Evolutionary conservation across 2,797 vertebrate genomes (phyloP), one percentile per base, ranked within the genome.

Genomic region (Enteromius anoplus): DNA sequence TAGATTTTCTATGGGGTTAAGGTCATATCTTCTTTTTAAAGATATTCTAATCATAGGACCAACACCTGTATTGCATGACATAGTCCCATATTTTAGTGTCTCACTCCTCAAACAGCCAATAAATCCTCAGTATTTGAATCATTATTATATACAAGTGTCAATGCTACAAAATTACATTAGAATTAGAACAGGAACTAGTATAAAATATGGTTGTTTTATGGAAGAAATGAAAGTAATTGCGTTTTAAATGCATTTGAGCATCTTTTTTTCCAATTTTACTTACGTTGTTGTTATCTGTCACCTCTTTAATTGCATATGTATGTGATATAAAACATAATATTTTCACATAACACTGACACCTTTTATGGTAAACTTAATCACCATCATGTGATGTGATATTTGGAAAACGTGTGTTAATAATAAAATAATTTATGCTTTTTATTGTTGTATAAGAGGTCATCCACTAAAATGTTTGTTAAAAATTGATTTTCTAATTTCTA

Each of bases 391-490:
- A 45, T 2, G 10, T 42, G 8, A 42, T 42, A 40, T 40, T 8
- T 42, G 9, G 40, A 42, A 42, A 42, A 42, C 8, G 40, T 10
- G 7, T 40, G 40, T 42, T 42, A 42, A 9, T 42, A 8, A 2
- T 42, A 42, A 42, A 42, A 10, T 40, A 40, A 62, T 62, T 29
- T 19, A 12, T 47, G 15, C 55, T 40, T 62, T 58, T 60, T 8
- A 17, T 40, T 75, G 21, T 42, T 40, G 1, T 45, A 12, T 26
- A 15, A 42, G 12, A 42, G n/a, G 15, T 23, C 23, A 45, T 45
- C 75, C 55, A 62, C 55, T 76, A 47, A 75, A 62, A 32, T 47
- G 5, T 77, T 77, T 62, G 23, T 62, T 64, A 1, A 77, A 77
- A 77, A 64, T 37, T 29, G 7, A 75, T 75, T 53, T 75, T 55